Evolutionary conservation across 2,888 invertebrate species (phyloP).

Genomic region (Rhimphoctona megacephalus): DNA sequence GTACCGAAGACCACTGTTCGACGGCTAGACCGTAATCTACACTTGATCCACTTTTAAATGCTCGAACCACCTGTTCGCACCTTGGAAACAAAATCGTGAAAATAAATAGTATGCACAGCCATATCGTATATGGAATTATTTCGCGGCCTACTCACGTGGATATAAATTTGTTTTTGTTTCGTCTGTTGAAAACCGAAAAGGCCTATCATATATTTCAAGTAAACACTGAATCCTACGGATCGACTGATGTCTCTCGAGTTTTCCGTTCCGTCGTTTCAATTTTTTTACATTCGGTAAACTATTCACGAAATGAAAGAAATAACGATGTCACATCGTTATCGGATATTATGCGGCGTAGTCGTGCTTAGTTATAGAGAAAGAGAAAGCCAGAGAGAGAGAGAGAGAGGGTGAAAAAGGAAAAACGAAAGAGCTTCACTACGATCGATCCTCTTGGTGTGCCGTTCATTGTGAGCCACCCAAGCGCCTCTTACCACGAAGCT

Average conservation of each 20-base stretch:
- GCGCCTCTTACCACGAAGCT: slow-evolving; percentile 50
- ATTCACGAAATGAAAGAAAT: slow-evolving; percentile 27
- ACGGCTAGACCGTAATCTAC: slow-evolving; percentile 8
- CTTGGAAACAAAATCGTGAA: background rate
- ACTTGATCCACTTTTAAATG: slow-evolving; percentile 43
- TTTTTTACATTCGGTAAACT: slow-evolving; percentile 7
- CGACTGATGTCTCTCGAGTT: background rate
- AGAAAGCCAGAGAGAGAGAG: slow-evolving; percentile 7
- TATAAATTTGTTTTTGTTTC: slow-evolving; percentile 14
- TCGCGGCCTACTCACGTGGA: slow-evolving; percentile 11
- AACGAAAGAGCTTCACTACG: background rate
- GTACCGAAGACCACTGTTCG: slow-evolving; percentile 12
- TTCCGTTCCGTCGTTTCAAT: background rate
- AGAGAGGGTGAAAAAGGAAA: slow-evolving; percentile 6
- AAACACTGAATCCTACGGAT: background rate
- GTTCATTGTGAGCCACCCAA: slow-evolving; percentile 48
- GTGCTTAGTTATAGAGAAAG: slow-evolving; percentile 47
- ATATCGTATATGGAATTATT: background rate
- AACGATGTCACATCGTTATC: slow-evolving; percentile 48
- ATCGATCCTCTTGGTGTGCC: slow-evolving; percentile 55
- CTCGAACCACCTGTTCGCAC: slow-evolving; percentile 45
- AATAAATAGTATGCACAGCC: background rate
- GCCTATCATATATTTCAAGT: background rate
- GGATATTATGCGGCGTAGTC: slow-evolving; percentile 67
- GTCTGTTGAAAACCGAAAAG: background rate